Percentiles rank a stretch among this genome's conserved stretches.
These are phyloP conservation scores for Thermophis baileyi DNA, from an alignment of 2,113 vertebrate species.

Conservation along the genomic window DNA sequence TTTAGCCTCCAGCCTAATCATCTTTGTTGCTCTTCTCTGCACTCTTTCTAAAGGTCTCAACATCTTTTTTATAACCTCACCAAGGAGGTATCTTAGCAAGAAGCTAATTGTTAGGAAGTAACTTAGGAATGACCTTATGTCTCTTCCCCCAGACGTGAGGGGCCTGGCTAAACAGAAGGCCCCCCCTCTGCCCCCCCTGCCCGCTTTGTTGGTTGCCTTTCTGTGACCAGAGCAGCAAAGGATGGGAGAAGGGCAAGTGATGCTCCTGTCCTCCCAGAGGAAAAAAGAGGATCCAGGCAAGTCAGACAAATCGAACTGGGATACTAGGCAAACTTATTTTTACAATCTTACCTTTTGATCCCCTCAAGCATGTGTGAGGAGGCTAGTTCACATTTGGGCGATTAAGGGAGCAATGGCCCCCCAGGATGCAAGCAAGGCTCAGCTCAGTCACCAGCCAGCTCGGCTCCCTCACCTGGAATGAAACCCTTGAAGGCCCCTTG, in stretches of 20 bases:
- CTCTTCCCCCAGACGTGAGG: not conserved
- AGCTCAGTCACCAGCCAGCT: not conserved
- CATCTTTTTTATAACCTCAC: not conserved
- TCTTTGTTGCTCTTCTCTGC: not conserved
- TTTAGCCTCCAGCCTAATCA: not conserved
- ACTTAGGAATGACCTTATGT: not conserved
- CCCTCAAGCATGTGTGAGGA: not conserved
- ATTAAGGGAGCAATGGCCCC: not conserved
- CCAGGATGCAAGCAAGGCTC: not conserved
- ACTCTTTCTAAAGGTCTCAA: not conserved
- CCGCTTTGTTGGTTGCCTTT: not conserved
- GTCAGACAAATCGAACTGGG: not conserved
- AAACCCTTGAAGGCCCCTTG: not conserved
- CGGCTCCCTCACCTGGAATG: not conserved
- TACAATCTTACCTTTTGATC: not conserved
- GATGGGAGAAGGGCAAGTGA: not conserved
- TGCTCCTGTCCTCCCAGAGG: not conserved
- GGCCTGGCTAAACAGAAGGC: not conserved
- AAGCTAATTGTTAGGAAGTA: not conserved
- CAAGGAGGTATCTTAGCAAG: not conserved
- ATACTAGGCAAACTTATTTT: not conserved
- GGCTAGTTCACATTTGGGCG: not conserved
- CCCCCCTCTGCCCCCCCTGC: too few species aligned
- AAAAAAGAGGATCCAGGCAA: not conserved
- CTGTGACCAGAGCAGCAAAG: not conserved